Evolutionary conservation across 2,797 vertebrate species (phyloP).

Genomic region (Acrossocheilus wenchowensis): DNA sequence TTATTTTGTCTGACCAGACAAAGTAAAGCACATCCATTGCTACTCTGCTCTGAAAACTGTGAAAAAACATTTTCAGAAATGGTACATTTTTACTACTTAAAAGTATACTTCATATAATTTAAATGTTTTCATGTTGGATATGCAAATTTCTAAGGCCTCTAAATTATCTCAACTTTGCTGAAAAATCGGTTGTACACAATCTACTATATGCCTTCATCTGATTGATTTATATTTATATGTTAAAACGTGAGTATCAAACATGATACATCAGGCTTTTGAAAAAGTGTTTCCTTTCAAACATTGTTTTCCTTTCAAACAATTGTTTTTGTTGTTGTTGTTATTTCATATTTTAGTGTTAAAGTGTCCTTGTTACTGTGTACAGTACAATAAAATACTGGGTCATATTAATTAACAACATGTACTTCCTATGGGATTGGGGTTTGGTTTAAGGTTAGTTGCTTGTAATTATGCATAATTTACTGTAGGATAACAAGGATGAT

Average conservation of each 20-base stretch:
- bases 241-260: too few relatives aligned
- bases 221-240: not conserved
- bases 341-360: not conserved
- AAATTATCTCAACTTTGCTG: not conserved
- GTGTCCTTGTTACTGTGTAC: not conserved
- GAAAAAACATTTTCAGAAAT: not conserved
- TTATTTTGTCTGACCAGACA: not conserved
- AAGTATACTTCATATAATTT: not conserved
- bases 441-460: not conserved
- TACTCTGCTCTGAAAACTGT: not conserved
- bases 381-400: not conserved
- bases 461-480: not conserved
- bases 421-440: not conserved
- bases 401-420: not conserved
- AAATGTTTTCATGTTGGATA: not conserved
- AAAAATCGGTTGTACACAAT: not conserved
- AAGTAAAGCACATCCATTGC: not conserved
- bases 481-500: not conserved
- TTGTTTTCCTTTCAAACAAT: not conserved
- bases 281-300: not conserved
- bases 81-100: not conserved
- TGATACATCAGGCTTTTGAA: not conserved
- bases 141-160: not conserved
- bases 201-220: not conserved
- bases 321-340: not conserved